Evolutionary conservation across 2,797 vertebrate genomes (phyloP), one percentile per base, ranked within the genome.

Genomic region (Hozukius guyotensis): DNA sequence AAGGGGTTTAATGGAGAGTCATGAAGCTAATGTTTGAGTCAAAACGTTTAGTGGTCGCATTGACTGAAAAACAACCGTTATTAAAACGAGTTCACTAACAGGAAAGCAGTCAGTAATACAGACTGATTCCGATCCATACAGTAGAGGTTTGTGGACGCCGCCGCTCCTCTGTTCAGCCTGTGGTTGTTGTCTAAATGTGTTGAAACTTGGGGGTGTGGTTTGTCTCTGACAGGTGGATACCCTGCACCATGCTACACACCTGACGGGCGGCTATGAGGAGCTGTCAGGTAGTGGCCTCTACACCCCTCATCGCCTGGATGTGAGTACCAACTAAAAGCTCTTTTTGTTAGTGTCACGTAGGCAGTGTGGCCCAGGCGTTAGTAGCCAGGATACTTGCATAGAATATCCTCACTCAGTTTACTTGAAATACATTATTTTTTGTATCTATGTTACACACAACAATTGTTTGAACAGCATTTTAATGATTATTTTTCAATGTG

Each of bases 171-270:
- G 27, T 63, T 73, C 12, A 38, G 9, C 24, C 49, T 22, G 24
- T 80, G 31, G 62, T 77, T 46, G 42, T 11, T 71, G 42, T 71
- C n/a, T 7, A 14, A n/a, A 13, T 42, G 52, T 78, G 11, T 69
- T 80, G 22, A 72, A 31, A 59, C 14, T 8, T 75, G 52, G 72
- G 55, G 25, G 6, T 63, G 14, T 87, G 68, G 79, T 83, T 68
- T 63, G 59, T 86, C 25, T 88, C 49, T 53, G 81, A 70, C 55
- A 97, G 97, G 97, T 96, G 97, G 96, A 97, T 97, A 97, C 96
- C 96, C 96, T 97, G 93, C 97, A 95, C 94, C 97, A 91, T 94
- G 97, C 95, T 96, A 97, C 97, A 96, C 97, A 96, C 95, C 97
- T 97, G 96, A 95, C 94, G 88, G 96, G 91, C 92, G 96, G 95